Evolutionary conservation across 2,113 vertebrate genomes (phyloP).

Genomic region (Leptobrachium ailaonicum): DNA sequence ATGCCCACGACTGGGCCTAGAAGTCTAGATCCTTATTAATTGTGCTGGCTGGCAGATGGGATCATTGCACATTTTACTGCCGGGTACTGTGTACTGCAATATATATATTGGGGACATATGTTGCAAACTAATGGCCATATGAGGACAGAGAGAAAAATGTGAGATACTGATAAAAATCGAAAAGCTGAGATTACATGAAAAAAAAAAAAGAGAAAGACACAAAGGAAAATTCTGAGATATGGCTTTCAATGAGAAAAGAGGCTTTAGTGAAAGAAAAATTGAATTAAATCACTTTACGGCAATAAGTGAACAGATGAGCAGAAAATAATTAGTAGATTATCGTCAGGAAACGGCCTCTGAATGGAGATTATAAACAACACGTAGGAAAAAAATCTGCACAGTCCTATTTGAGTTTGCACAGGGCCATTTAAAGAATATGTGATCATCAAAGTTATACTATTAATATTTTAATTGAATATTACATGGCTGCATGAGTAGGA

Average conservation of each 20-base stretch:
- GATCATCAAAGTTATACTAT: too few relatives aligned
- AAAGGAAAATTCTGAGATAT: constrained; percentile 18
- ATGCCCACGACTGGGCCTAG: not conserved
- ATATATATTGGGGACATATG: constrained; percentile 18
- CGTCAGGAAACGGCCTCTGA: constrained; percentile 3
- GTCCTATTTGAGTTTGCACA: too few relatives aligned
- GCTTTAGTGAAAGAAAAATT: constrained; percentile 10
- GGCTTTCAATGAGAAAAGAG: constrained; percentile 10
- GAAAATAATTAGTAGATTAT: constrained; percentile 30
- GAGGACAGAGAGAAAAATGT: constrained; percentile 2
- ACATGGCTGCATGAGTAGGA: too few relatives aligned
- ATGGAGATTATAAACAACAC: not conserved
- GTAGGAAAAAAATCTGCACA: too few relatives aligned
- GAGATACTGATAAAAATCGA: constrained; percentile 6
- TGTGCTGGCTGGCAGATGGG: constrained; percentile 24
- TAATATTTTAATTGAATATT: too few relatives aligned
- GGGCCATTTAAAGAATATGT: too few relatives aligned
- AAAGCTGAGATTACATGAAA: not conserved
- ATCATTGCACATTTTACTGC: constrained; percentile 6
- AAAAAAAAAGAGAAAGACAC: not conserved
- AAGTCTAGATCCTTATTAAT: constrained; percentile 22
- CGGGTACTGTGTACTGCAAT: constrained; percentile 2
- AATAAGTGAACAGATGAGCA: constrained; percentile 6
- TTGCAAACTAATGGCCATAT: not conserved
- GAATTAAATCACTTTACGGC: constrained; percentile 13